Evolutionary conservation across 2,113 vertebrate species (phyloP).

Genomic region (Oreochromis spilurus): DNA sequence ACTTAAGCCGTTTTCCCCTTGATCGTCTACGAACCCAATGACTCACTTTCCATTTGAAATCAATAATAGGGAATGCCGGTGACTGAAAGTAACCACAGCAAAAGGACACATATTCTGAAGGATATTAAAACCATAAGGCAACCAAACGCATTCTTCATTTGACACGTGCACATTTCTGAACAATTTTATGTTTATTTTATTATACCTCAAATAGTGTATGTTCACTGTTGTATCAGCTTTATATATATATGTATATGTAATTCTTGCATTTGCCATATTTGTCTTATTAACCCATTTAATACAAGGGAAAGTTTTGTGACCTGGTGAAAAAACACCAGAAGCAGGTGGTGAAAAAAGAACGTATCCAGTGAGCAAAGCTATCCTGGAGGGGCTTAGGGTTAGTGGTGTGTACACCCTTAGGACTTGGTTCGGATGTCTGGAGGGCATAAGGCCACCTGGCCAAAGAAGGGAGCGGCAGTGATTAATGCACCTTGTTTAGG

Average conservation of each 20-base stretch:
- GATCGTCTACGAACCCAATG: slow-evolving; percentile 46
- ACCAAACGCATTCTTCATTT: neutral
- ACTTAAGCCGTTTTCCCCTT: slow-evolving; percentile 64
- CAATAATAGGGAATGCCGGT: slow-evolving; percentile 47
- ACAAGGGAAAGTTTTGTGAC: neutral
- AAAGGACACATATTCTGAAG: slow-evolving; percentile 8
- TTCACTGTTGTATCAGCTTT: neutral
- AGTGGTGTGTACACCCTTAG: neutral
- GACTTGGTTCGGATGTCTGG: slow-evolving; percentile 71
- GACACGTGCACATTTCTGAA: neutral
- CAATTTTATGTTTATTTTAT: neutral
- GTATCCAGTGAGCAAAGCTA: neutral
- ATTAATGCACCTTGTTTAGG: slow-evolving; percentile 95
- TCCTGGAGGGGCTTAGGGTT: slow-evolving; percentile 6
- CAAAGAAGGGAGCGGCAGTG: slow-evolving; percentile 76
- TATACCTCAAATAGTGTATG: neutral
- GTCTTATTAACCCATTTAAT: slow-evolving; percentile 1
- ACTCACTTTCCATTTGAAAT: slow-evolving; percentile 68
- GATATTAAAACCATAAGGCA: slow-evolving; percentile 16
- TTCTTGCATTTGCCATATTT: neutral
- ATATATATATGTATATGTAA: neutral
- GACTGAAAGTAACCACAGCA: slow-evolving; percentile 38
- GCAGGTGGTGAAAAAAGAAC: neutral
- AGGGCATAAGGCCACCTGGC: slow-evolving; percentile 90
- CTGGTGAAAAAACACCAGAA: slow-evolving; percentile 25